Evolutionary conservation across 2,113 vertebrate genomes (phyloP).

Genomic region (Poecilia latipinna): DNA sequence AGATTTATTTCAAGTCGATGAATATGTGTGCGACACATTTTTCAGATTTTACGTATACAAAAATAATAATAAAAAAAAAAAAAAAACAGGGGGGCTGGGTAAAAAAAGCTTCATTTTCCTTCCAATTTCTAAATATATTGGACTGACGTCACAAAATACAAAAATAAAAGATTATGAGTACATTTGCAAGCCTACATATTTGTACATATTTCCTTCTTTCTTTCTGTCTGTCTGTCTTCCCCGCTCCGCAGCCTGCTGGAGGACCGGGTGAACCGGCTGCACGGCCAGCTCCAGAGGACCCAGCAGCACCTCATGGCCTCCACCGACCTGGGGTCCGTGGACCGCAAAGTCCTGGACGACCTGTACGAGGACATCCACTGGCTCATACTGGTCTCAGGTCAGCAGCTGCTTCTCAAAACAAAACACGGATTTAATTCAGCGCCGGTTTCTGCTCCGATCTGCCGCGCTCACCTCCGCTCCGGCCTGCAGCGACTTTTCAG

Average conservation of each 20-base stretch:
- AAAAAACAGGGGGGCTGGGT: no score
- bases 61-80: no score
- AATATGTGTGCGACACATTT: no score
- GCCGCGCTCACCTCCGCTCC: not conserved
- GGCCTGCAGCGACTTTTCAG: not conserved
- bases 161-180: no score
- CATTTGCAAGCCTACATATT: no score
- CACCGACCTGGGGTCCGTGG: conserved; percentile 84
- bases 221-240: not conserved
- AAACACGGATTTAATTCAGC: not conserved
- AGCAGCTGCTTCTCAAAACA: conserved; percentile 6
- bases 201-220: not conserved
- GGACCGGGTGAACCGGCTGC: conserved; percentile 93
- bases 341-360: conserved; percentile 93
- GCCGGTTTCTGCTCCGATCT: not conserved
- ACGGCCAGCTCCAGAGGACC: conserved; percentile 93
- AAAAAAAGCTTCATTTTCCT: no score
- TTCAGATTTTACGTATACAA: no score
- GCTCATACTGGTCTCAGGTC: conserved; percentile 98
- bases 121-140: no score
- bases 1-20: no score
- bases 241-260: conserved; percentile 87
- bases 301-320: conserved; percentile 94
- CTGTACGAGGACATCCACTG: conserved; percentile 99
- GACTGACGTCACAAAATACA: no score